A percentile compares a stretch with the other conserved stretches of the same genome.
phyloP scores from a whole-genome alignment of 2,888 invertebrate species.

The Meganola albula region DNA sequence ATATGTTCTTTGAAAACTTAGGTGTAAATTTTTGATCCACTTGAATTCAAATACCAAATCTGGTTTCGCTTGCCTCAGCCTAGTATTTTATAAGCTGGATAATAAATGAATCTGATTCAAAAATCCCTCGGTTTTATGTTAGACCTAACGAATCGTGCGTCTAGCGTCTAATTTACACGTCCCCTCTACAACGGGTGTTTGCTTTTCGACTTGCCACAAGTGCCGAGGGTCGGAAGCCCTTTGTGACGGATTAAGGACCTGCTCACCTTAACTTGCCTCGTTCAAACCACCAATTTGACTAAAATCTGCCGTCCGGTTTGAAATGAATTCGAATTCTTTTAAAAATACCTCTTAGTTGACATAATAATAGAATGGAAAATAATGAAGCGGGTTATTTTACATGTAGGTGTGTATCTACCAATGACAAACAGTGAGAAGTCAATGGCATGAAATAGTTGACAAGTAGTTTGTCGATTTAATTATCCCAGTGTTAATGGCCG shows the following conservation, averaged over 20 bases:
- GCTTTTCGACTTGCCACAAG: slow-evolving; percentile 53
- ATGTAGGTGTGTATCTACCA: no score
- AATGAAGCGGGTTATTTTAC: no score
- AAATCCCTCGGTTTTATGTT: slow-evolving; percentile 7
- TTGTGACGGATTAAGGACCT: slow-evolving; percentile 43
- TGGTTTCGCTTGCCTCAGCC: no score
- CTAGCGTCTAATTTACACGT: slow-evolving; percentile 41
- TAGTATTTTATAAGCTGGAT: no score
- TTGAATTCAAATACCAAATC: no score
- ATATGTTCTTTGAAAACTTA: no score
- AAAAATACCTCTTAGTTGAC: slow-evolving; percentile 34
- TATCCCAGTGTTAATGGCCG: slow-evolving; percentile 66
- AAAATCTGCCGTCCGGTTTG: no score
- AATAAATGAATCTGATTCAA: slow-evolving; percentile 13
- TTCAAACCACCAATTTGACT: slow-evolving; percentile 55
- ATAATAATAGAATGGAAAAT: no score
- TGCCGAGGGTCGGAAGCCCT: slow-evolving; percentile 51
- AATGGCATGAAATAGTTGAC: slow-evolving; percentile 35
- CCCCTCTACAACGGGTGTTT: slow-evolving; percentile 54
- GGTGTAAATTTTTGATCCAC: no score
- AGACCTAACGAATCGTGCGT: slow-evolving; percentile 22
- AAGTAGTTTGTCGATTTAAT: slow-evolving; percentile 52
- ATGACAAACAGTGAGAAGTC: slow-evolving; percentile 23
- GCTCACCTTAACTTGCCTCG: slow-evolving; percentile 50
- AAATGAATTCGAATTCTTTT: no score